phyloP scores from a whole-genome alignment of 2,797 vertebrate genomes.

The Muraenolepis orangiensis region DNA sequence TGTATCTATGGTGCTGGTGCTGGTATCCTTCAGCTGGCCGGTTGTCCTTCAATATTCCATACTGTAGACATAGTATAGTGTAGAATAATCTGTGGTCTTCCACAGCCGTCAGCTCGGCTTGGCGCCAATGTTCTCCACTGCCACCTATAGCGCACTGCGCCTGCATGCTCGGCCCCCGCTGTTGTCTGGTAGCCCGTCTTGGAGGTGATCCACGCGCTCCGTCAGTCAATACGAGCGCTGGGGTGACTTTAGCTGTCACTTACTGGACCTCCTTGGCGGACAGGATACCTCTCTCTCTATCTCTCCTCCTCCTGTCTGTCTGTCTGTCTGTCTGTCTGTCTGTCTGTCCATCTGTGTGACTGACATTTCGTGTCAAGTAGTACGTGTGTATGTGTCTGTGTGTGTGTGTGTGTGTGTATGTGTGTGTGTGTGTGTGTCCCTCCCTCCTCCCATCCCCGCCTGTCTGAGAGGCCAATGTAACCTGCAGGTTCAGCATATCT shows the following conservation, averaged over 20 bases:
- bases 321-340: constrained; percentile 38
- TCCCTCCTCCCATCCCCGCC: constrained; percentile 3
- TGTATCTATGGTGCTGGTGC: too few relatives aligned
- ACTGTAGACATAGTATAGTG: too few relatives aligned
- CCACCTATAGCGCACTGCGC: constrained; percentile 13
- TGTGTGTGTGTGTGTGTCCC: too few relatives aligned
- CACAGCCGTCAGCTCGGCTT: too few relatives aligned
- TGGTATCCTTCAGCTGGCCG: too few relatives aligned
- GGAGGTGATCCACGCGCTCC: constrained; percentile 48
- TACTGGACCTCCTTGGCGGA: constrained; percentile 26
- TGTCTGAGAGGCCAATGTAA: constrained; percentile 36
- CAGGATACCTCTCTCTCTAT: constrained; percentile 25
- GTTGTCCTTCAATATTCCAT: too few relatives aligned
- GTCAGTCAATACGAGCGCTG: constrained; percentile 57
- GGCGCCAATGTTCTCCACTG: too few relatives aligned
- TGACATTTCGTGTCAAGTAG: constrained; percentile 55
- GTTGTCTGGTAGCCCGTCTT: constrained; percentile 33
- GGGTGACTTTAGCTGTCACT: constrained; percentile 65
- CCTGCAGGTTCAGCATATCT: constrained; percentile 59
- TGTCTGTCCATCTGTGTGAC: constrained; percentile 40
- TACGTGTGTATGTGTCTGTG: too few relatives aligned
- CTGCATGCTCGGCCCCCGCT: constrained; percentile 38
- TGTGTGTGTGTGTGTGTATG: too few relatives aligned
- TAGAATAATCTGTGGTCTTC: background rate
- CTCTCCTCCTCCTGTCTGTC: constrained; percentile 32